These are phyloP conservation scores for Portunus trituberculatus DNA, from an alignment of 1,140 invertebrate genomes.

Conservation along the genomic window DNA sequence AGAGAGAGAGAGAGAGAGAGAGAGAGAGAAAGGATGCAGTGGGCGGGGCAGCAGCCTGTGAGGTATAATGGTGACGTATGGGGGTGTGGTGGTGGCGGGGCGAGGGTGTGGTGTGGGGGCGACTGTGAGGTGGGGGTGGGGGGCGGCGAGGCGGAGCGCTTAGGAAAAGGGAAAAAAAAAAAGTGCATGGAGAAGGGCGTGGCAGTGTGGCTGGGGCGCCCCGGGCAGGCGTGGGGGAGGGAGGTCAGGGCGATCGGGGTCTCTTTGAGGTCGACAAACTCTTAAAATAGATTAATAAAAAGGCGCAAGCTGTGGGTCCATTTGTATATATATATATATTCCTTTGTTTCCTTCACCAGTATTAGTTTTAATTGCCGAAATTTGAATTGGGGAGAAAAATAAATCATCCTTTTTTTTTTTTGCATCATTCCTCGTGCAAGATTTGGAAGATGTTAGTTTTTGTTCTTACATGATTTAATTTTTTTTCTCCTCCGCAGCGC, in stretches of 20 bases:
- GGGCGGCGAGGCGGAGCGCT: neutral
- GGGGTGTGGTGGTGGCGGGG: neutral
- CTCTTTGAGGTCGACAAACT: conserved; percentile 1
- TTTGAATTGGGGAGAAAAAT: neutral
- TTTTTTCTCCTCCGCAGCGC: neutral
- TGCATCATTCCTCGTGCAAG: neutral
- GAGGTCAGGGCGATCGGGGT: neutral
- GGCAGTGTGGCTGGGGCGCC: neutral
- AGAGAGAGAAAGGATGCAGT: neutral
- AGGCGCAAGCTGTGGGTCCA: neutral
- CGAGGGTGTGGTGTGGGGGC: neutral
- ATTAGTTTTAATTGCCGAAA: too few relatives aligned
- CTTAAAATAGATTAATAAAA: conserved; percentile 25
- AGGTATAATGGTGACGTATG: conserved; percentile 22
- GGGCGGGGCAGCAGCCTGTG: neutral
- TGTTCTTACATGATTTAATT: neutral
- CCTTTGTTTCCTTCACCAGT: neutral
- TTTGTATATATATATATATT: neutral
- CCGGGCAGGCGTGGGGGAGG: neutral
- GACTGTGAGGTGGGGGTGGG: neutral
- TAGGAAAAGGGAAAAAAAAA: conserved; percentile 11
- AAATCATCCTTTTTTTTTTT: neutral
- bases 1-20: neutral
- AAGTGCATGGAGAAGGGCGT: neutral
- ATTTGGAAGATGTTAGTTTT: neutral